These are phyloP conservation scores for Plagiodera versicolora DNA, from an alignment of 2,888 invertebrate genomes.

Conservation along the genomic window DNA sequence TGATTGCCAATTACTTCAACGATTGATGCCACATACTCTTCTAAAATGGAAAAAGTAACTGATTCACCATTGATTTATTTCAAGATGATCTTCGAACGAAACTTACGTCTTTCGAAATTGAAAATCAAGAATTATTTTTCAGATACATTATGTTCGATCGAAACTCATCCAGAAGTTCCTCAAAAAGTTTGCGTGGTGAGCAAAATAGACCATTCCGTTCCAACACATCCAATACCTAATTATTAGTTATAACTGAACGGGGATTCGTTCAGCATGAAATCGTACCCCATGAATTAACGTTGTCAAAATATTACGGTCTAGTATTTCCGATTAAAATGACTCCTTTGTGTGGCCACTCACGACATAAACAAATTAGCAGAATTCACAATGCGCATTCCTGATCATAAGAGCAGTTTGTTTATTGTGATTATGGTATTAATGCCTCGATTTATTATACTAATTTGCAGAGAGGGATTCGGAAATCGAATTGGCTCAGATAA, in stretches of 20 bases:
- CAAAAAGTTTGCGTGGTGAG: too few relatives aligned
- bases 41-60: too few relatives aligned
- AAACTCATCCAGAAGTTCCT: not conserved
- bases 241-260: conserved; percentile 15
- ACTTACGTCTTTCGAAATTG: too few relatives aligned
- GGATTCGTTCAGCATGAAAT: conserved; percentile 22
- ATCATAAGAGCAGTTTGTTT: conserved; percentile 20
- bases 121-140: too few relatives aligned
- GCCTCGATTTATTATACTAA: conserved; percentile 18
- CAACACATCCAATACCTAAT: not conserved
- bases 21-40: too few relatives aligned
- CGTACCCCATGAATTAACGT: conserved; percentile 25
- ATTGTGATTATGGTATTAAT: conserved; percentile 19
- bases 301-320: conserved; percentile 21
- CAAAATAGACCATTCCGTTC: not conserved
- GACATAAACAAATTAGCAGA: conserved; percentile 24
- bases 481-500: not conserved
- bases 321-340: conserved; percentile 23
- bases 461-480: not conserved
- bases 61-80: too few relatives aligned
- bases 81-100: too few relatives aligned
- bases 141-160: too few relatives aligned
- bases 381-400: conserved; percentile 23
- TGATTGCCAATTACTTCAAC: too few relatives aligned
- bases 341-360: conserved; percentile 22